Evolutionary conservation across 2,888 invertebrate species (phyloP).

Genomic region (Drosophila vallismaia): DNA sequence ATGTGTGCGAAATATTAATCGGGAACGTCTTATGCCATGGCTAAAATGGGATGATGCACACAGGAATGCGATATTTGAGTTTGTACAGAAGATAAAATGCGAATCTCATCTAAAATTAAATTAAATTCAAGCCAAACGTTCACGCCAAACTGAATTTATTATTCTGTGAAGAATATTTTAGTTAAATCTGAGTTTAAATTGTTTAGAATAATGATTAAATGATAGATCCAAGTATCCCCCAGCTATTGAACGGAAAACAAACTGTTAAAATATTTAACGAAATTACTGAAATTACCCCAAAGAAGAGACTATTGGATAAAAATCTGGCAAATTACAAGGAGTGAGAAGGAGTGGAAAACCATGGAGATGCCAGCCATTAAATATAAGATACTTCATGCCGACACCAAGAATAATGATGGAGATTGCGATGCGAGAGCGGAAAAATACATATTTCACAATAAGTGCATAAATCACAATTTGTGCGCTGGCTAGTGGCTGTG

Average conservation of each 20-base stretch:
- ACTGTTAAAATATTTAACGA: slow-evolving; percentile 49
- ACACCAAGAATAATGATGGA: slow-evolving; percentile 29
- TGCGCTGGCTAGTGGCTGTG: slow-evolving; percentile 4
- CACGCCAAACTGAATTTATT: background rate
- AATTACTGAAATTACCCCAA: slow-evolving; percentile 46
- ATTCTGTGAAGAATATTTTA: background rate
- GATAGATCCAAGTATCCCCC: slow-evolving; percentile 1
- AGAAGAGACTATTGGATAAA: slow-evolving; percentile 12
- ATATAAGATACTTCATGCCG: slow-evolving; percentile 59
- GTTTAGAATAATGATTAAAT: background rate
- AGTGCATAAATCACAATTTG: slow-evolving; percentile 69
- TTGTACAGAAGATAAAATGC: background rate
- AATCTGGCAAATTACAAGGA: slow-evolving; percentile 57
- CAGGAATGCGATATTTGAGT: background rate
- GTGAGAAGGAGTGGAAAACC: slow-evolving; percentile 10
- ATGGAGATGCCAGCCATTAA: slow-evolving; percentile 53
- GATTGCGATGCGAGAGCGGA: slow-evolving; percentile 10
- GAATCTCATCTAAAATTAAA: background rate
- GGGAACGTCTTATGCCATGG: background rate
- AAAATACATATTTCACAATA: slow-evolving; percentile 46
- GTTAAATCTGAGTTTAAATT: background rate
- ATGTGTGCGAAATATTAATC: slow-evolving; percentile 25
- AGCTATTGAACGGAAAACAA: slow-evolving; percentile 40
- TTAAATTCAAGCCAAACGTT: background rate
- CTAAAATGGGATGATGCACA: background rate